Conservation (phyloP, 2,113 vertebrate species). For the Lophura nycthemera region DNA sequence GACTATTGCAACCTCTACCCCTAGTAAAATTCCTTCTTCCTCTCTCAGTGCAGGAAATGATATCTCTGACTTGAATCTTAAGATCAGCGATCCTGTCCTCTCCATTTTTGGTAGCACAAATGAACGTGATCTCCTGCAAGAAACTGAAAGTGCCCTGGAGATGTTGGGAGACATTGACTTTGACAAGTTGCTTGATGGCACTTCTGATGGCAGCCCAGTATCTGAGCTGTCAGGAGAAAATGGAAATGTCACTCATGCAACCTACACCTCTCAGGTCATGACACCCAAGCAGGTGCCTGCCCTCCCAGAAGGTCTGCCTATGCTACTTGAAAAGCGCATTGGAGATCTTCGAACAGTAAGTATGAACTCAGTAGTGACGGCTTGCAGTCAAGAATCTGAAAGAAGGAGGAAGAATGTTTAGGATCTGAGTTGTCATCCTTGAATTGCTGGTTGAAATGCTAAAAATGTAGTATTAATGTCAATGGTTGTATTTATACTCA, state of each 20-base stretch:
- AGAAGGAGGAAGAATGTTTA: not conserved
- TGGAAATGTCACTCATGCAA: conserved; percentile 78
- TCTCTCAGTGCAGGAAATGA: conserved; percentile 74
- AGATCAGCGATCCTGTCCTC: conserved; percentile 87
- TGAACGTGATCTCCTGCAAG: conserved; percentile 91
- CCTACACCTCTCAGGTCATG: conserved; percentile 73
- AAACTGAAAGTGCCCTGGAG: conserved; percentile 86
- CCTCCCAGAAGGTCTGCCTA: conserved; percentile 89
- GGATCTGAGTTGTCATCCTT: not conserved
- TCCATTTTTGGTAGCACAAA: conserved; percentile 92
- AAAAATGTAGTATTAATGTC: not conserved
- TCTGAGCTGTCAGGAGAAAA: conserved; percentile 89
- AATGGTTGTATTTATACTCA: not conserved
- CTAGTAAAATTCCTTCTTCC: conserved; percentile 75
- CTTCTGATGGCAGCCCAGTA: conserved; percentile 86
- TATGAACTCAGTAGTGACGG: conserved; percentile 27
- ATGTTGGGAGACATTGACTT: conserved; percentile 96
- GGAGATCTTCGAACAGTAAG: conserved; percentile 93
- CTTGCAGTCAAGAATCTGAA: not conserved
- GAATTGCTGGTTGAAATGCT: not conserved
- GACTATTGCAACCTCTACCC: conserved; percentile 67
- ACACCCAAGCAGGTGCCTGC: conserved; percentile 83
- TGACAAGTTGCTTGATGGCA: conserved; percentile 89
- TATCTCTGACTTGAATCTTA: conserved; percentile 78
- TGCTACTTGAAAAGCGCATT: conserved; percentile 90